phyloP scores from a whole-genome alignment of 2,888 invertebrate species.

The Orgyia antiqua region DNA sequence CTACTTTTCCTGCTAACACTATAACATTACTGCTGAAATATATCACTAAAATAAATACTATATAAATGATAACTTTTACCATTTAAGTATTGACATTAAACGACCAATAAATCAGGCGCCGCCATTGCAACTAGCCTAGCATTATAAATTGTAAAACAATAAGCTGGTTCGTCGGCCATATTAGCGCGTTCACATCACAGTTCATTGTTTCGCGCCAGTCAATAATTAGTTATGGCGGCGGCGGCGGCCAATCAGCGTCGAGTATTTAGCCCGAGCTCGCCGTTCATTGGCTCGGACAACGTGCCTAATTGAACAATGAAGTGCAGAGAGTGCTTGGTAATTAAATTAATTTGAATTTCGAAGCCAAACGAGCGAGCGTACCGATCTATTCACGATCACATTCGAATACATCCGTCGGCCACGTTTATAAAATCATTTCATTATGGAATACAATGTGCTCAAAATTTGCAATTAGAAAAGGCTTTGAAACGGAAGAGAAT shows the following conservation, averaged over 20 bases:
- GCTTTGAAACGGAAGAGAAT: conserved; percentile 22
- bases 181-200: conserved; percentile 37
- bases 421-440: conserved; percentile 7
- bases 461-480: conserved; percentile 28
- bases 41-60: too few species aligned
- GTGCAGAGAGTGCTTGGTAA: conserved; percentile 38
- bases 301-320: conserved; percentile 43
- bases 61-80: too few species aligned
- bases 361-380: conserved; percentile 6
- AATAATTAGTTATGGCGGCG: conserved; percentile 54
- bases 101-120: conserved; percentile 36
- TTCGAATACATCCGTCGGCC: conserved; percentile 11
- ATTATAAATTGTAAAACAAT: conserved; percentile 42
- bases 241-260: conserved; percentile 49
- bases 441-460: conserved; percentile 17
- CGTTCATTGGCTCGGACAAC: conserved; percentile 41
- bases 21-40: too few species aligned
- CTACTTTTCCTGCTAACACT: too few species aligned
- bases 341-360: conserved; percentile 51
- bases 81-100: too few species aligned
- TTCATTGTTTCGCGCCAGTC: conserved; percentile 52
- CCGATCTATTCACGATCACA: conserved; percentile 4
- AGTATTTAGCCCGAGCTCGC: conserved; percentile 33
- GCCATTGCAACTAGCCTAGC: conserved; percentile 47
- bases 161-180: conserved; percentile 44